These are phyloP conservation scores for Hipparchia semele DNA, from an alignment of 2,888 invertebrate genomes.

Conservation along the genomic window DNA sequence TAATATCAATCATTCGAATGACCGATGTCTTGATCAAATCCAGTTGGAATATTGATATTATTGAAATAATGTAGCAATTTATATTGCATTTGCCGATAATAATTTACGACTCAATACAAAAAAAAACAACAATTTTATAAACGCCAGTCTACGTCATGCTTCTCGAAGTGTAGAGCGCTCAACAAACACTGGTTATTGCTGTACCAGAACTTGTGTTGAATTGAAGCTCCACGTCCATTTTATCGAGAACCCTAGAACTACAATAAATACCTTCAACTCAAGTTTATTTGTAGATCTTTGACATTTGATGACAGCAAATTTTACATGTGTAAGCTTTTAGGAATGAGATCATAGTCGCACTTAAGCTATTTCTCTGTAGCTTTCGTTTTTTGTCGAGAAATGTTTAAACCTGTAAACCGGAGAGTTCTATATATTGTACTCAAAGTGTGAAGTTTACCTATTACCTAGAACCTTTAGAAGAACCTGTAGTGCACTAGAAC, in stretches of 20 bases:
- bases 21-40: constrained; percentile 12
- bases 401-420: no score
- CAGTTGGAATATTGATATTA: constrained; percentile 13
- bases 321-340: constrained; percentile 66
- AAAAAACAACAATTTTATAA: neutral
- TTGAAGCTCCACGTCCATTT: constrained; percentile 38
- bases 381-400: constrained; percentile 8
- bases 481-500: no score
- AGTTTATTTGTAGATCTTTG: constrained; percentile 46
- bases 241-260: constrained; percentile 22
- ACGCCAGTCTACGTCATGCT: constrained; percentile 19
- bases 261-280: constrained; percentile 21
- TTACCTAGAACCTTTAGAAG: no score
- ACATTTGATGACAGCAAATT: constrained; percentile 43
- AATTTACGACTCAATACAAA: neutral
- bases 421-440: no score
- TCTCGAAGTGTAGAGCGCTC: constrained; percentile 7
- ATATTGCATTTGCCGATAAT: constrained; percentile 1
- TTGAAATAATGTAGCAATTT: neutral
- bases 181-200: constrained; percentile 20
- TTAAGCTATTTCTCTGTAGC: constrained; percentile 52
- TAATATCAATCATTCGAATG: constrained; percentile 15
- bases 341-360: constrained; percentile 50
- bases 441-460: no score
- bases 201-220: constrained; percentile 32